These are phyloP conservation scores for Drosophila hawaiiensis DNA, from an alignment of 2,888 invertebrate genomes.

Conservation along the genomic window DNA sequence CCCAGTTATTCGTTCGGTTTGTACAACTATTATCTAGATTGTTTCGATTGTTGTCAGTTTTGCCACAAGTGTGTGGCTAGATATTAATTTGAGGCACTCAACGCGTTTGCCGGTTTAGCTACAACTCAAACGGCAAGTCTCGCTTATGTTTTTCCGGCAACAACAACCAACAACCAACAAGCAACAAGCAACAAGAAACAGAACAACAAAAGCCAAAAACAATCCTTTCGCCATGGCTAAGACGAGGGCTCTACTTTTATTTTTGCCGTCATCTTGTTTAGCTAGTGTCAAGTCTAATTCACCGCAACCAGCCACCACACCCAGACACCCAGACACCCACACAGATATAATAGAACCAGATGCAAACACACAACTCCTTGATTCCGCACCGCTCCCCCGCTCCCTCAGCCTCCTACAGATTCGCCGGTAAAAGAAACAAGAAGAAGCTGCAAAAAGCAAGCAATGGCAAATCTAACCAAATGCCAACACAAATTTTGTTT, in stretches of 20 bases:
- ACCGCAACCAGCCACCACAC: slow-evolving; percentile 2
- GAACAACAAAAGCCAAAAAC: neutral
- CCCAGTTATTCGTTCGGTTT: neutral
- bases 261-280: slow-evolving; percentile 9
- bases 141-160: slow-evolving; percentile 1
- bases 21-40: neutral
- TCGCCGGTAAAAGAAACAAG: neutral
- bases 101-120: neutral
- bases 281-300: slow-evolving; percentile 32
- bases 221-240: slow-evolving; percentile 13
- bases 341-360: neutral
- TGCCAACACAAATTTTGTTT: slow-evolving; percentile 78
- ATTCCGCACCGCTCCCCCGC: neutral
- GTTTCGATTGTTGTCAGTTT: neutral
- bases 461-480: slow-evolving; percentile 71
- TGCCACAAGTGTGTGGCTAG: neutral
- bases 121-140: neutral
- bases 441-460: slow-evolving; percentile 22
- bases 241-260: slow-evolving; percentile 6
- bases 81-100: neutral
- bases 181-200: too few species aligned
- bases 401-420: neutral
- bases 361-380: neutral
- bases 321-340: neutral
- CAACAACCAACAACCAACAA: neutral